These are phyloP conservation scores for Barbus barbus DNA, from an alignment of 2,113 vertebrate genomes.

Conservation along the genomic window DNA sequence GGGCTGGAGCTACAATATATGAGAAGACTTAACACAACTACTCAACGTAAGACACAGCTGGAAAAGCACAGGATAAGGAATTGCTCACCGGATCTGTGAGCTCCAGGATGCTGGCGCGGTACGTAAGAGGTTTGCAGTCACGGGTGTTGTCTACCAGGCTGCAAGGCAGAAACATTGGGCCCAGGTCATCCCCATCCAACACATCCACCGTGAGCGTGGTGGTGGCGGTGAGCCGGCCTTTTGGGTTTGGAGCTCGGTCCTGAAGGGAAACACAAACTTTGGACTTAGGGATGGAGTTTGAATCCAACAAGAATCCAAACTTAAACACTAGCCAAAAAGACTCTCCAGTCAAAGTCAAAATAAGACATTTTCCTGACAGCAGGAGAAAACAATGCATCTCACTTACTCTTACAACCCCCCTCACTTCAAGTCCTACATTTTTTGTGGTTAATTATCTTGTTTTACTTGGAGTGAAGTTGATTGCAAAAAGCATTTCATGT, in stretches of 20 bases:
- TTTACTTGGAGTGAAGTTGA: not conserved
- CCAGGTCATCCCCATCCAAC: constrained; percentile 93
- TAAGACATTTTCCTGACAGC: not conserved
- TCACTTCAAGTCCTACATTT: not conserved
- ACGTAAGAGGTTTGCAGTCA: constrained; percentile 91
- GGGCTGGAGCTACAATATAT: not conserved
- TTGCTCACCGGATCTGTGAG: constrained; percentile 87
- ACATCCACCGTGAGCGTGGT: constrained; percentile 92
- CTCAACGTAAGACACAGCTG: not conserved
- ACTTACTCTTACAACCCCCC: not conserved
- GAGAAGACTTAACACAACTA: not conserved
- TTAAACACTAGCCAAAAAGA: not conserved
- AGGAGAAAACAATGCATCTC: not conserved
- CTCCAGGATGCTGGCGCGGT: constrained; percentile 86
- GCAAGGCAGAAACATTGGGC: constrained; percentile 95
- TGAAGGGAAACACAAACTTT: constrained; percentile 57
- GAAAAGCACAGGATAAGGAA: not conserved
- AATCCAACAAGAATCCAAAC: not conserved
- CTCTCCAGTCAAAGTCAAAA: constrained; percentile 4
- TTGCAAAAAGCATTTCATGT: not conserved
- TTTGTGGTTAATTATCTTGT: not conserved
- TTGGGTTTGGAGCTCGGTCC: constrained; percentile 90
- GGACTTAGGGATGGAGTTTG: not conserved
- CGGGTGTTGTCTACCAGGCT: constrained; percentile 86
- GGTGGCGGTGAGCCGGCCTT: constrained; percentile 86